Evolutionary conservation across 2,797 vertebrate genomes (phyloP).

Genomic region (Rallus crepitans): DNA sequence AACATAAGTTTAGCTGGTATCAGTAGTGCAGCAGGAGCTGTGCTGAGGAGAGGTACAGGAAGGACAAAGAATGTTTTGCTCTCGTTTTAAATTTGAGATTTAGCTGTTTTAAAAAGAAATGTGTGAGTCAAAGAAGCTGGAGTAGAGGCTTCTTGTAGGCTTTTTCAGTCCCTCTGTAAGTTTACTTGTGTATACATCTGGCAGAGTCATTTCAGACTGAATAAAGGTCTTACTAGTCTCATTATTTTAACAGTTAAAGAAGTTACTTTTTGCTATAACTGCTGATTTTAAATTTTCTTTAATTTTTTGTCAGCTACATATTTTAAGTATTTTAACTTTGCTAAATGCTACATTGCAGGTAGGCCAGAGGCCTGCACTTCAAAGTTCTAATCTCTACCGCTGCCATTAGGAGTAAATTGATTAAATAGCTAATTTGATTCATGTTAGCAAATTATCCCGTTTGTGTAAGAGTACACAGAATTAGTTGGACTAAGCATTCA

Average conservation of each 20-base stretch:
- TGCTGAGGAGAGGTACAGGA: background rate
- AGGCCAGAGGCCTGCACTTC: background rate
- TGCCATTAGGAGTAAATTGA: background rate
- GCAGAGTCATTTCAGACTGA: accelerated
- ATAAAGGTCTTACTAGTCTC: background rate
- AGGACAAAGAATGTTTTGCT: background rate
- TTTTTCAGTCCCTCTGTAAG: background rate
- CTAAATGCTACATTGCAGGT: background rate
- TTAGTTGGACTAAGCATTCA: background rate
- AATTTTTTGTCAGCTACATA: background rate
- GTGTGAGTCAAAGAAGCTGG: background rate
- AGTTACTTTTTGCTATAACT: background rate
- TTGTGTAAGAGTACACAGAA: background rate
- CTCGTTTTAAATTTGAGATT: background rate
- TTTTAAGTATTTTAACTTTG: background rate
- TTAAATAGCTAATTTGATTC: background rate
- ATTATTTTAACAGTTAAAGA: background rate
- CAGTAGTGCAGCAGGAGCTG: background rate
- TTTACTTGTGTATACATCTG: accelerated
- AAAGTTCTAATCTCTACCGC: background rate
- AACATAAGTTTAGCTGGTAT: accelerated
- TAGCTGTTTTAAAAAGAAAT: background rate
- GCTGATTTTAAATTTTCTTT: background rate
- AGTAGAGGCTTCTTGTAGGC: background rate
- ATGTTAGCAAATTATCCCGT: background rate